phyloP scores from a whole-genome alignment of 2,888 invertebrate genomes.

The Drosophila meridiana region DNA sequence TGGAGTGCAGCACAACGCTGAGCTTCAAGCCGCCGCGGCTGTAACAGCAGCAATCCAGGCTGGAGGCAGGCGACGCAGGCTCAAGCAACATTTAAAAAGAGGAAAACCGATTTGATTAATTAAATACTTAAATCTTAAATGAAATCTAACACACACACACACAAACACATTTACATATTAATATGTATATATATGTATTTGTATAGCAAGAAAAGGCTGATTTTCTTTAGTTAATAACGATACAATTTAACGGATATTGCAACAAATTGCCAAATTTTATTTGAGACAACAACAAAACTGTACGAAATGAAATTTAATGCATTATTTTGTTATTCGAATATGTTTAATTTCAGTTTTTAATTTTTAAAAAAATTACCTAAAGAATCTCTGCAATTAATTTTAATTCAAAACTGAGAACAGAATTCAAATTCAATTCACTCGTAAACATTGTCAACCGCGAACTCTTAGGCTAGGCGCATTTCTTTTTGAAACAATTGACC shows the following conservation, averaged over 20 bases:
- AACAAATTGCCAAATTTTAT: constrained; percentile 82
- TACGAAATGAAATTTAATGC: constrained; percentile 38
- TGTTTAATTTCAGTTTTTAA: constrained; percentile 6
- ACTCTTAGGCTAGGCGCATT: constrained; percentile 30
- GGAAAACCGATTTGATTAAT: constrained; percentile 30
- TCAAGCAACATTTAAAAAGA: constrained; percentile 47
- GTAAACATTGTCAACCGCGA: constrained; percentile 66
- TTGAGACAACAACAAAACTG: constrained; percentile 31
- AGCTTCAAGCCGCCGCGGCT: constrained; percentile 74
- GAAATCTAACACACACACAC: constrained; percentile 6
- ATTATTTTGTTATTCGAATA: constrained; percentile 51
- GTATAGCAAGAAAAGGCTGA: constrained; percentile 82
- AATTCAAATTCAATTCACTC: constrained; percentile 45
- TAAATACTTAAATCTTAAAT: constrained; percentile 25
- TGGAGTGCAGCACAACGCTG: constrained; percentile 70
- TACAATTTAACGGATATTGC: constrained; percentile 62
- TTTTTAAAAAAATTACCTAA: constrained; percentile 9
- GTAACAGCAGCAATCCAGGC: constrained; percentile 56
- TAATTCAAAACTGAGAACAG: constrained; percentile 1
- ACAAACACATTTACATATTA: constrained; percentile 20
- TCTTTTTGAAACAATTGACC: constrained; percentile 35
- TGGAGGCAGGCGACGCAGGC: constrained; percentile 44
- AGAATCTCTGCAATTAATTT: constrained; percentile 59
- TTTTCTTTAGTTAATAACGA: constrained; percentile 78
- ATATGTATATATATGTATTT: constrained; percentile 56